Base-by-base conservation (phyloP, 2,888 invertebrate genomes). In the Agrotis exclamationis region DNA sequence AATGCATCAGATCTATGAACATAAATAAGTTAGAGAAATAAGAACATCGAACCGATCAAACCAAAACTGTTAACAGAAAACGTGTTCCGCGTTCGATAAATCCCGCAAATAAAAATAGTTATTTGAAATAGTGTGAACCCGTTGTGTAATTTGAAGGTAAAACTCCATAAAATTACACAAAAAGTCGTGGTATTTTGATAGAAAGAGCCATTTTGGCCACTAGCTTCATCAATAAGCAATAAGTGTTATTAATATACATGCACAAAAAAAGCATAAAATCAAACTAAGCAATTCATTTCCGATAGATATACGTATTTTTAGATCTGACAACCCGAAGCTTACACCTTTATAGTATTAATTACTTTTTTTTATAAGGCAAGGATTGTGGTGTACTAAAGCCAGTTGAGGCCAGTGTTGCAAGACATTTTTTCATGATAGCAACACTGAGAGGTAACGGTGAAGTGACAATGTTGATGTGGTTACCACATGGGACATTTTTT, bases 271-370 rank as follows among this genome's bases (percentile, higher is more conserved):
- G 81, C 81, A 56, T 59, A 67, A 66, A 79, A 71, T 48, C 33
- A 76, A 76, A 58, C 45, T 50, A 74, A 68, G 67, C 62, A 57
- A 54, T 74, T 70, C 60, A 24, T 82, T 83, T 74, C 74, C 69
- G 69, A 66, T 84, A 84, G 80, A 59, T 74, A 56, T 82, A 83
- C 57, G 56, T 70, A 79, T 74, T 74, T 75, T 74, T 78, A 84
- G 74, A 82, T 79, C 82, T 74, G 76, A 68, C 28, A 69, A 80
- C 74, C 54, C 39, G 20, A 50, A 14, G 51, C 66, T 63, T 63
- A 66, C 24, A 56, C 84, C 79, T 68, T 53, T 67, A 70, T 72
- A 82, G 74, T 83, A 67, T 67, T 77, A 74, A 58, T 48, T 66
- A 0, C 48, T 68, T 63, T 71, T 72, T 76, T 80, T 79, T 54